Conservation (phyloP, 2,113 vertebrate genomes). For the Oxygymnocypris stewartii region DNA sequence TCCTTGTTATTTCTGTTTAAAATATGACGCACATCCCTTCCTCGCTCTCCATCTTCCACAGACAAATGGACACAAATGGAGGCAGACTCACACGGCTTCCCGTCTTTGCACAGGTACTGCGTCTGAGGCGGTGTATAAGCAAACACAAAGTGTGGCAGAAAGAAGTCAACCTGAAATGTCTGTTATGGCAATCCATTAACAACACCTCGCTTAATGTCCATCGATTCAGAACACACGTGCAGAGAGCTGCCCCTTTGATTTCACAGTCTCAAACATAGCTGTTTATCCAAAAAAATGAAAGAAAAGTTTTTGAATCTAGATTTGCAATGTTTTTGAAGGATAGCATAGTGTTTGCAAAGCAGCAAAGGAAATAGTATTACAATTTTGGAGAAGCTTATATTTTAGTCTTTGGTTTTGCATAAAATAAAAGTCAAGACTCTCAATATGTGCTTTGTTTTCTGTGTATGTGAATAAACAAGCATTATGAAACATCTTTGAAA, state of each 20-base stretch:
- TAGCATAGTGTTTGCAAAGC: not conserved
- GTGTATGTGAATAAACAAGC: not conserved
- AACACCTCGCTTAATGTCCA: not conserved
- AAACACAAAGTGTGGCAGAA: conserved; percentile 27
- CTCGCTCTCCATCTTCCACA: conserved; percentile 27
- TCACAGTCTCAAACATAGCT: not conserved
- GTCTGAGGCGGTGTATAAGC: not conserved
- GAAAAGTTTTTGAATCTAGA: not conserved
- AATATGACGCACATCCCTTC: conserved; percentile 60
- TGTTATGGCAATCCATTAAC: not conserved
- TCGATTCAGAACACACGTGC: not conserved
- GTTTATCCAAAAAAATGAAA: not conserved
- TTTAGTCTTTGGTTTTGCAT: not conserved
- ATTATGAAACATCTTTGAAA: not conserved
- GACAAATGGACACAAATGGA: conserved; percentile 35
- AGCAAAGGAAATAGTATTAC: not conserved
- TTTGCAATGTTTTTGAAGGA: not conserved
- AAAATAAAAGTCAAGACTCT: not conserved
- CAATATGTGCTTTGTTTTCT: not conserved
- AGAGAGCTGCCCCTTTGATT: not conserved
- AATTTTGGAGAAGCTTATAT: not conserved
- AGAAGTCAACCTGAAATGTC: not conserved
- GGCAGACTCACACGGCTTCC: not conserved
- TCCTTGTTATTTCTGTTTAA: conserved; percentile 56
- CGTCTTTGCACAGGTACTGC: conserved; percentile 24